A percentile compares a stretch with the other conserved stretches of the same genome.
Conservation (phyloP, 2,113 vertebrate species). For the Callipepla squamata region DNA sequence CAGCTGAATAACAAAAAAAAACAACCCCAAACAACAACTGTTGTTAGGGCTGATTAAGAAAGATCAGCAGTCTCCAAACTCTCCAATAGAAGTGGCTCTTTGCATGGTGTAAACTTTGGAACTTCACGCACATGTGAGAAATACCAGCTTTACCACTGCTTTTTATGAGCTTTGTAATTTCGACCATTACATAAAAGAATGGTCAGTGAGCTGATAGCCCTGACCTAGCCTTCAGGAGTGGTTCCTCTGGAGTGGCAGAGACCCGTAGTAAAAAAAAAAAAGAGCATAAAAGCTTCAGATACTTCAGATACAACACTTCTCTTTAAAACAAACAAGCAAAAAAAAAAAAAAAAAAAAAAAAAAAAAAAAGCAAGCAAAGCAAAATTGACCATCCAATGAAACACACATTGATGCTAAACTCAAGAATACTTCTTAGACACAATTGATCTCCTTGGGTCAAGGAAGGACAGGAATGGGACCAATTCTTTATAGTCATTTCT, state of each 20-base stretch:
- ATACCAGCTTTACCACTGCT: not conserved
- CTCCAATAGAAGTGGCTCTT: not conserved
- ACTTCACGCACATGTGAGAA: not conserved
- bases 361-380: not conserved
- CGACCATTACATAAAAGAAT: not conserved
- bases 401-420: not conserved
- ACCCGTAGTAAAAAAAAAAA: not conserved
- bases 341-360: too few species aligned
- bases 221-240: not conserved
- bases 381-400: not conserved
- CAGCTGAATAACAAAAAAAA: not conserved
- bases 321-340: not conserved
- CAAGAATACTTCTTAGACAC: not conserved
- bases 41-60: not conserved
- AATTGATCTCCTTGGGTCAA: not conserved
- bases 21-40: not conserved
- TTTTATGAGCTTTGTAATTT: not conserved
- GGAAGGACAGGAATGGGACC: not conserved
- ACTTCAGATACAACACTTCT: not conserved
- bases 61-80: not conserved
- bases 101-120: not conserved
- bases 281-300: not conserved
- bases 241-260: not conserved
- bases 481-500: not conserved
- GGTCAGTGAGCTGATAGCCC: not conserved